These are phyloP conservation scores for Eulithis testata DNA, from an alignment of 2,888 invertebrate species.

Conservation along the genomic window DNA sequence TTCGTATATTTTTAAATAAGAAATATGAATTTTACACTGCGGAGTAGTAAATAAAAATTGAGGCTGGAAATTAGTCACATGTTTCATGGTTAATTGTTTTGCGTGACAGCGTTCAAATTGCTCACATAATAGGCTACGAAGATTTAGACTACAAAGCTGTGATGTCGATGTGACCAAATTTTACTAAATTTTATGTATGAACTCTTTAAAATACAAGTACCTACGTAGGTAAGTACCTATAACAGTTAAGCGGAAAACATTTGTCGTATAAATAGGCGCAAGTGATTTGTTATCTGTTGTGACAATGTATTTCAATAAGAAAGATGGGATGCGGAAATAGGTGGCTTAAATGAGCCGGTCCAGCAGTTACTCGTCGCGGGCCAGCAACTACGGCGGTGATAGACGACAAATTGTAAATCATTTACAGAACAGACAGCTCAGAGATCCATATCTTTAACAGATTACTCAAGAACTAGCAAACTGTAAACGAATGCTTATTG, in stretches of 20 bases:
- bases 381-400: conserved; percentile 61
- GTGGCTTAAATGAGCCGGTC: conserved; percentile 57
- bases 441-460: conserved; percentile 57
- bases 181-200: conserved; percentile 29
- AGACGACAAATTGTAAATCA: conserved; percentile 67
- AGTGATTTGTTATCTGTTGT: conserved; percentile 46
- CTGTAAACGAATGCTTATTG: conserved; percentile 28
- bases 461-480: conserved; percentile 46
- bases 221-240: conserved; percentile 5
- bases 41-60: conserved; percentile 64
- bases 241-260: conserved; percentile 25
- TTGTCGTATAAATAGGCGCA: conserved; percentile 21
- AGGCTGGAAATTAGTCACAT: conserved; percentile 70
- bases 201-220: conserved; percentile 1
- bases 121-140: conserved; percentile 54
- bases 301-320: conserved; percentile 57
- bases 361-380: conserved; percentile 65
- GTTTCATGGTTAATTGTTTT: conserved; percentile 69
- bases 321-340: conserved; percentile 73
- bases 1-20: conserved; percentile 58
- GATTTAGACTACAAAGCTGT: conserved; percentile 56
- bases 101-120: conserved; percentile 72
- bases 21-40: conserved; percentile 46
- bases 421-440: conserved; percentile 57
- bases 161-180: conserved; percentile 49